Evolutionary conservation across 2,113 vertebrate species (phyloP).

Genomic region (Mixornis gularis): DNA sequence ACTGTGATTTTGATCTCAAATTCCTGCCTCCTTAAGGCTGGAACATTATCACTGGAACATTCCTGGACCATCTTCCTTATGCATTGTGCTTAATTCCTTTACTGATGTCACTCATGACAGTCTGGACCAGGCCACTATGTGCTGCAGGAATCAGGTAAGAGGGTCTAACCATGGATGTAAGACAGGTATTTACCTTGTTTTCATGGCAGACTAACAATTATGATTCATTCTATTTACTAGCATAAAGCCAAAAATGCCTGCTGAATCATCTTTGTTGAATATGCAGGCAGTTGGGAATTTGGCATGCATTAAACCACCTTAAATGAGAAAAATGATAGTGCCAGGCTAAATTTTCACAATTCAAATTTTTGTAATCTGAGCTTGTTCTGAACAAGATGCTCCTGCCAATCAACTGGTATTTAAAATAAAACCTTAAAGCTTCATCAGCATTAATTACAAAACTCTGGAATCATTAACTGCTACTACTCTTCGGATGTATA

Average conservation of each 20-base stretch:
- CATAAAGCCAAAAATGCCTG: neutral
- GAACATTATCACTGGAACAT: neutral
- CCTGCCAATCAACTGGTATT: neutral
- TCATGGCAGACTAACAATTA: neutral
- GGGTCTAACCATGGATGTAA: neutral
- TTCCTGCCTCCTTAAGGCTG: neutral
- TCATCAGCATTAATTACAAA: neutral
- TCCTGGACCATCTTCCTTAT: neutral
- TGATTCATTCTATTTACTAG: neutral
- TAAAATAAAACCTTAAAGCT: neutral
- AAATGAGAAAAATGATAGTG: neutral
- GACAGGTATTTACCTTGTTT: neutral
- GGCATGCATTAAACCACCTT: neutral
- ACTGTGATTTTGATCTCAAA: neutral
- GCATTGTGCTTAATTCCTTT: neutral
- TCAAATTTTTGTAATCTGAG: neutral
- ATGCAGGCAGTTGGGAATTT: neutral
- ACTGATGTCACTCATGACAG: neutral
- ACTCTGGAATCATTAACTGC: neutral
- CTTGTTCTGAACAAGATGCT: neutral
- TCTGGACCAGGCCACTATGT: neutral
- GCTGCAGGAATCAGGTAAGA: neutral
- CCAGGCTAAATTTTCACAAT: neutral
- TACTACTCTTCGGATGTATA: neutral
- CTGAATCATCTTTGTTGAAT: neutral